Evolutionary conservation across 92 coral and sea anemone genomes (phyloP).

Genomic region (Siderastrea siderea): DNA sequence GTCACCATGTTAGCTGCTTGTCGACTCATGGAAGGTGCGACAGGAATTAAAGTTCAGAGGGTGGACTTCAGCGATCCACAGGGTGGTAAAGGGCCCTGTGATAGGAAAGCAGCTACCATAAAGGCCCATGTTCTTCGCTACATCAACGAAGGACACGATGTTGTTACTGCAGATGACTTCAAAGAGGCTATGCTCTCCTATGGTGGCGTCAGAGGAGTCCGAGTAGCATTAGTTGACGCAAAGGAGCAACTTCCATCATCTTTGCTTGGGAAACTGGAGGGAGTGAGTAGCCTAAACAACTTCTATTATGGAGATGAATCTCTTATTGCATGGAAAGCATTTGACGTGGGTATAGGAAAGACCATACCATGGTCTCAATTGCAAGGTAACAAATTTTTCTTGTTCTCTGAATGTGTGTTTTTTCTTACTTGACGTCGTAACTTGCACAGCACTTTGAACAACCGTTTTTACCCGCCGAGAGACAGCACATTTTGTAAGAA

Average conservation of each 20-base stretch:
- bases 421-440: not conserved
- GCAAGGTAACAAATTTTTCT: conserved; percentile 32
- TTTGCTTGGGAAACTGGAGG: conserved; percentile 43
- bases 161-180: conserved; percentile 41
- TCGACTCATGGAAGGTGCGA: too few relatives aligned
- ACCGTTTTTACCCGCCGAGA: too few relatives aligned
- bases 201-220: conserved; percentile 39
- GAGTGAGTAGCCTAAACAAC: conserved; percentile 59
- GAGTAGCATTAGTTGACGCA: too few relatives aligned
- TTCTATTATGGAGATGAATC: conserved; percentile 36
- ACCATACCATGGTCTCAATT: conserved; percentile 41
- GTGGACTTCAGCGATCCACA: conserved; percentile 50
- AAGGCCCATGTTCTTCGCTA: conserved; percentile 64
- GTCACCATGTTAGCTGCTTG: not conserved
- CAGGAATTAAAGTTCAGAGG: too few relatives aligned
- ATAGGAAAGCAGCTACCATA: conserved; percentile 68
- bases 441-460: not conserved
- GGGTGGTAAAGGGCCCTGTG: conserved; percentile 64
- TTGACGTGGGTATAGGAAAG: conserved; percentile 67
- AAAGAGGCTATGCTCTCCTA: conserved; percentile 60
- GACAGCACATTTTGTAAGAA: too few relatives aligned
- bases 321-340: conserved; percentile 69
- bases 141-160: conserved; percentile 60
- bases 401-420: not conserved
- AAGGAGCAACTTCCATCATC: not conserved